Conservation (phyloP, 2,888 invertebrate species). For the Xestia xanthographa region DNA sequence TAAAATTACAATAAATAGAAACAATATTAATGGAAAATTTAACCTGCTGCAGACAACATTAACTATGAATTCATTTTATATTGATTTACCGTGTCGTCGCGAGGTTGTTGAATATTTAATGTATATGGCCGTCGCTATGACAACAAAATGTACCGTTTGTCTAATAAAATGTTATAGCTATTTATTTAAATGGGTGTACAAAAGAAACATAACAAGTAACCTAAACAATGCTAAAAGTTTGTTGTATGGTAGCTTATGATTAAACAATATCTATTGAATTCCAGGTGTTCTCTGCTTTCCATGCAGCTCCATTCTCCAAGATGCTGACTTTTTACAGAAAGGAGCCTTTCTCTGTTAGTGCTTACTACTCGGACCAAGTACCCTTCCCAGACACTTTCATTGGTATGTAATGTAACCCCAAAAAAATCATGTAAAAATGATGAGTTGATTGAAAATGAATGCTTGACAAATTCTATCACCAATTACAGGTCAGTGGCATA, state of each 20-base stretch:
- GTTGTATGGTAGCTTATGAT: background rate
- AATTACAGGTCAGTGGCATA: constrained; percentile 92
- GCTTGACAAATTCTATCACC: constrained; percentile 7
- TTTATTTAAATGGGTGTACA: background rate
- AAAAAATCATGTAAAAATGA: background rate
- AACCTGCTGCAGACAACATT: constrained; percentile 2
- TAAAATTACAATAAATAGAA: background rate
- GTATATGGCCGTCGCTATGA: constrained; percentile 15
- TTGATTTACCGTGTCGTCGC: constrained; percentile 11
- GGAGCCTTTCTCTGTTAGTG: constrained; percentile 96
- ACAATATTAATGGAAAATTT: constrained; percentile 1
- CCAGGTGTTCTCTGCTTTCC: constrained; percentile 95
- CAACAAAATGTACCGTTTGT: background rate
- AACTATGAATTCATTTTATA: constrained; percentile 11
- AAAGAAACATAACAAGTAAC: background rate
- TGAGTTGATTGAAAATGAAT: background rate
- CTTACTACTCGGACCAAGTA: constrained; percentile 94
- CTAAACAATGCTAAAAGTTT: background rate
- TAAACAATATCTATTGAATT: constrained; percentile 36
- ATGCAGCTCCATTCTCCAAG: constrained; percentile 97
- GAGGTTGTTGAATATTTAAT: constrained; percentile 23
- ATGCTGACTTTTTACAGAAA: constrained; percentile 97
- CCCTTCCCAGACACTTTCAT: constrained; percentile 95
- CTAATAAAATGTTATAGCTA: background rate
- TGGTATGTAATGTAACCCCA: constrained; percentile 89